Evolutionary conservation across 2,113 vertebrate genomes (phyloP), one percentile per base, ranked within the genome.

Genomic region (Morone chrysops): DNA sequence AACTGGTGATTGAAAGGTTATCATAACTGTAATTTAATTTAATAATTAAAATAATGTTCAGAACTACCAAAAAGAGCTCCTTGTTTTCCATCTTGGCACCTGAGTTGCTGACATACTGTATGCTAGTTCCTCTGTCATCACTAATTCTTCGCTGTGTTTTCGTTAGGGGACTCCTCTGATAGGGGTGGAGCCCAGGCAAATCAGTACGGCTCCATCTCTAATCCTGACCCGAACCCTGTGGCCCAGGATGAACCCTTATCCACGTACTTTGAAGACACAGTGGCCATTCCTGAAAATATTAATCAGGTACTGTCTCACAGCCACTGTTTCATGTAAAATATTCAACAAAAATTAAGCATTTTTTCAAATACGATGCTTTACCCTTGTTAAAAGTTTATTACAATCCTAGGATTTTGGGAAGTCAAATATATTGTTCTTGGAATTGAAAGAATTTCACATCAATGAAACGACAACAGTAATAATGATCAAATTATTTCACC

Each of bases 241-340:
- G 73, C 13, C 6, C 41, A 89, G 31, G 93, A 95, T 0, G 83
- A 94, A 20, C 94, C 93, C 0, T 96, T 97, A 40, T 93, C 95
- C 87, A 98, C 97, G 6, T 99, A 98, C 92, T 98, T 99, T 6
- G 95, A 98, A 70, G 97, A 96, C 87, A 99, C 96, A 82, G 95
- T 99, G 47, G 78, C 93, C 0, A 96, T 99, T 82, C 98, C 97
- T 0, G 95, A 97, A n/a, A 95, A 94, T 78, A 89, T 82, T 81
- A 89, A 59, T 74, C 89, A 94, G 94, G 95, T 96, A 31, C 31
- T 31, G 31, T 31, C 31, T 31, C 31, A 31, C 31, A 31, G 31
- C 31, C 31, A 31, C 31, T 31, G 31, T 31, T 31, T 31, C 31
- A 31, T 31, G 31, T 31, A 31, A 31, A 31, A 4, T 31, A 31